Percentiles rank a stretch among this genome's conserved stretches.
phyloP scores from a whole-genome alignment of 2,797 vertebrate genomes.

The Squalus acanthias region DNA sequence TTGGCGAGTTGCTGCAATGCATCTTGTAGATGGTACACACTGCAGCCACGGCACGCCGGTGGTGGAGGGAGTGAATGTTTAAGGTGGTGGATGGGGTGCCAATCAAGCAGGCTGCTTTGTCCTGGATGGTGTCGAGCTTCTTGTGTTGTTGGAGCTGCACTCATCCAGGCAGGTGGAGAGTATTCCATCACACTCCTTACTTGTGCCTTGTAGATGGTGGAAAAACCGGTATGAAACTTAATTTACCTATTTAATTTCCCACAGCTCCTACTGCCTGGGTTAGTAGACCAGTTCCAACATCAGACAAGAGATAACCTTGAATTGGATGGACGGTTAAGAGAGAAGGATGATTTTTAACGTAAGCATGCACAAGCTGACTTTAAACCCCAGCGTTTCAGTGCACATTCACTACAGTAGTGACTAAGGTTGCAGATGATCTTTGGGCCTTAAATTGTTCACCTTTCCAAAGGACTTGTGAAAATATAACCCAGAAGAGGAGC shows the following conservation, averaged over 20 bases:
- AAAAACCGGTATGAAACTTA: not conserved
- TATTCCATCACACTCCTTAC: no score
- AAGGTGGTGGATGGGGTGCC: no score
- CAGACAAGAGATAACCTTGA: slow-evolving; percentile 3
- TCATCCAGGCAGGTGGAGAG: no score
- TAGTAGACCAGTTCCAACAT: not conserved
- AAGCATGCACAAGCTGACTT: not conserved
- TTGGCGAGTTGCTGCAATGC: no score
- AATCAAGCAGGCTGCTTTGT: no score
- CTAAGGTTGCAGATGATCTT: not conserved
- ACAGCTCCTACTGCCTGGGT: slow-evolving; percentile 10
- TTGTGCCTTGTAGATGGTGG: no score
- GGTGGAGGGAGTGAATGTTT: no score
- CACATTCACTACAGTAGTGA: not conserved
- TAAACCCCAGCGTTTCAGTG: not conserved
- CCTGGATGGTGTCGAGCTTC: no score
- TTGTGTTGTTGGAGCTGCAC: no score
- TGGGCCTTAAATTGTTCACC: not conserved
- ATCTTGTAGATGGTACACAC: no score
- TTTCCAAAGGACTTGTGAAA: not conserved
- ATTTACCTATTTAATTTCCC: not conserved
- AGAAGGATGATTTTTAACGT: not conserved
- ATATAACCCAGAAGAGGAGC: not conserved
- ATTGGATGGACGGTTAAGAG: not conserved
- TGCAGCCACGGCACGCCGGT: no score